Evolutionary conservation across 2,888 invertebrate species (phyloP), one percentile per base, ranked within the genome.

Genomic region (Amorpha juglandis): DNA sequence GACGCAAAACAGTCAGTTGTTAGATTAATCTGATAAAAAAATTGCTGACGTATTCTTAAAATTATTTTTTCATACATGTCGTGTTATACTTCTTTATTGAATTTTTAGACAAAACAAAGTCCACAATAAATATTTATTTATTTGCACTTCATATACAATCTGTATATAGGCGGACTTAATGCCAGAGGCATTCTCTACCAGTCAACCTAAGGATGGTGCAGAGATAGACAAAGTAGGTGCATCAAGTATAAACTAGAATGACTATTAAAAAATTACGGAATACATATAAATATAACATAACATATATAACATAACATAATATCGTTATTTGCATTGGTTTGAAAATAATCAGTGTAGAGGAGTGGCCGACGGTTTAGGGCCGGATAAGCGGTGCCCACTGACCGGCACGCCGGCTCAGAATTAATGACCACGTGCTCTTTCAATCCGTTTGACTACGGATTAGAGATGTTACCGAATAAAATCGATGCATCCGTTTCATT

Each of bases 391-490:
- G 33, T n/a, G 27, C 33, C 33, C 53, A 53, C 33, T 35, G 53
- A 53, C 33, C 33, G 4, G 27, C 4, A 4, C 27, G 27, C n/a
- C n/a, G n/a, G n/a, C n/a, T n/a, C 53, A 35, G 33, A 53, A 35
- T 53, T 53, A 33, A 53, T 53, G 53, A 53, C n/a, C 53, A 53
- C 33, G 53, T 53, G 53, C 33, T 53, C n/a, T 53, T 52, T 53
- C 33, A 53, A 53, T 53, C 53, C 33, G n/a, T 1, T n/a, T 14
- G 14, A 0, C 33, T 53, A n/a, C n/a, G 8, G 9, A 33, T 6
- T 53, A 21, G 6, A 11, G 33, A 27, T 16, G 52, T 27, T 27
- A 14, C 33, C 27, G 33, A 53, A 33, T 53, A 19, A 53, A 19
- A 53, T 53, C 21, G 21, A 53, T 53, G 6, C 7, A 21, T 52